Conservation (phyloP, 2,797 vertebrate genomes). For the Tiaroga cobitis region DNA sequence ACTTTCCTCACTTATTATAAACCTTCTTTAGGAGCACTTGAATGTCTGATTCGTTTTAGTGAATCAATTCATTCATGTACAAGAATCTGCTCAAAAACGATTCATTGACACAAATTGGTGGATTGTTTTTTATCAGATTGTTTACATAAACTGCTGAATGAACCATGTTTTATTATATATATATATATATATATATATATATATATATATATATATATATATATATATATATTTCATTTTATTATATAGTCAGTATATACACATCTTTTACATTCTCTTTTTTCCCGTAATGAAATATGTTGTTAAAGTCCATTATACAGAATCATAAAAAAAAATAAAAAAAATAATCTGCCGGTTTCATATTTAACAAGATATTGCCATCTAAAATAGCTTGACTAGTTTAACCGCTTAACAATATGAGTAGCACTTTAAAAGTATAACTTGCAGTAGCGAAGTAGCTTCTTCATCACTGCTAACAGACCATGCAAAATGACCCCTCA, state of each 20-base stretch:
- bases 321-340: too few species aligned
- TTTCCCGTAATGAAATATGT: too few species aligned
- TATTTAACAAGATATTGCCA: not conserved
- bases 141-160: not conserved
- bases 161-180: not conserved
- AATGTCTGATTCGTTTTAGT: too few species aligned
- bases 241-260: too few species aligned
- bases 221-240: too few species aligned
- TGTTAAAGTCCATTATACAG: too few species aligned
- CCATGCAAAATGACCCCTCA: not conserved
- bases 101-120: not conserved
- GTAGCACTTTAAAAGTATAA: not conserved
- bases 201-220: too few species aligned
- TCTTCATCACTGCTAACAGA: conserved; percentile 4
- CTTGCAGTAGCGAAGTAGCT: not conserved
- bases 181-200: too few species aligned
- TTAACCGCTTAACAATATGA: not conserved
- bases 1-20: not conserved
- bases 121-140: not conserved
- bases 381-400: not conserved
- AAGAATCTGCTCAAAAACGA: not conserved
- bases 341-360: not conserved
- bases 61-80: not conserved
- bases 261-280: too few species aligned
- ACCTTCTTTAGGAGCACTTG: not conserved